Conservation (phyloP, 2,797 vertebrate species). For the Brotula barbata region DNA sequence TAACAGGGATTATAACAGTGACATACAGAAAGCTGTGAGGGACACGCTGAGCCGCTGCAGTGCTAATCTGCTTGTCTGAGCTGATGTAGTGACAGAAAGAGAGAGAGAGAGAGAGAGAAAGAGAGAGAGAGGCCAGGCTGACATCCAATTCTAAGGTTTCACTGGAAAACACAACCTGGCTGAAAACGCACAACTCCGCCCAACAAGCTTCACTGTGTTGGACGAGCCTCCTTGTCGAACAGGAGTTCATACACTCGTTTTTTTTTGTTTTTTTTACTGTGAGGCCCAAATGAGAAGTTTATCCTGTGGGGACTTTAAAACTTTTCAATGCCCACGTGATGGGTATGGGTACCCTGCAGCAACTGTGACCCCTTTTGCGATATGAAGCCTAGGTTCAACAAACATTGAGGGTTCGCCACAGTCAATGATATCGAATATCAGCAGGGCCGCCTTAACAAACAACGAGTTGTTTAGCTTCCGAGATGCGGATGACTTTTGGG, state of each 20-base stretch:
- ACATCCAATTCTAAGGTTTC: conserved; percentile 62
- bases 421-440: conserved; percentile 42
- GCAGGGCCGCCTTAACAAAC: too few species aligned
- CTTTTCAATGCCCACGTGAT: conserved; percentile 58
- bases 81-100: conserved; percentile 60
- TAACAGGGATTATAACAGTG: conserved; percentile 50
- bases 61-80: conserved; percentile 68
- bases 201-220: conserved; percentile 43
- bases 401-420: conserved; percentile 38
- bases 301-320: conserved; percentile 59
- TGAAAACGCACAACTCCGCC: conserved; percentile 46
- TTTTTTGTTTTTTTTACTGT: conserved; percentile 31
- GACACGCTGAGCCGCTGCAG: conserved; percentile 56
- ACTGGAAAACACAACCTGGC: conserved; percentile 58
- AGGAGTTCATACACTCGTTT: conserved; percentile 41
- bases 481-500: conserved; percentile 32
- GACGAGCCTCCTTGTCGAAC: conserved; percentile 33
- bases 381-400: conserved; percentile 46
- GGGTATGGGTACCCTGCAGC: conserved; percentile 54
- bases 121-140: conserved; percentile 30
- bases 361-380: conserved; percentile 44
- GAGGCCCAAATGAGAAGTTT: conserved; percentile 56
- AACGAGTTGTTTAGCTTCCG: conserved; percentile 22
- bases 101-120: background rate
- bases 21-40: conserved; percentile 55